Base-by-base conservation (phyloP, 2,797 vertebrate species). In the Sebastolobus alascanus region DNA sequence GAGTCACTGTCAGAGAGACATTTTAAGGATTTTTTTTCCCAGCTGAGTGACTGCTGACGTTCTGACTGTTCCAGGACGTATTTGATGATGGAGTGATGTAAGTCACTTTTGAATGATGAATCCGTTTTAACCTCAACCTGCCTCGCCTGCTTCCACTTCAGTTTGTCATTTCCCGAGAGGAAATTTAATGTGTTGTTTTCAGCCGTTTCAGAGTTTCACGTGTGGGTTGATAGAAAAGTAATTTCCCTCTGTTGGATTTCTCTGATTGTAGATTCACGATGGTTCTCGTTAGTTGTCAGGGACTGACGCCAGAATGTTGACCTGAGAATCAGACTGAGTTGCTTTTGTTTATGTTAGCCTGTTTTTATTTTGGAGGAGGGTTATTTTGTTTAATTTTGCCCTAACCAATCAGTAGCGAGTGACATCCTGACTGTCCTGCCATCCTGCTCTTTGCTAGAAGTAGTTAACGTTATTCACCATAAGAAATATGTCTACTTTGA, bases 41-140 rank as follows among this genome's bases (percentile, higher is more conserved):
- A 33, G 55, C 68, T 16, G 27, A 66, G 37, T 1, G 35, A 14
- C 18, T 4, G 58, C 73, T 52, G 56, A 58, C 58, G 13, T 56
- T 74, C 55, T 55, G 10, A 52, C 18, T 52, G 50, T n/a, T 52
- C 54, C 58, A 54, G 61, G 68, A 33, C 12, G 18, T 16, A 6
- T 68, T 46, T 59, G n/a, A 25, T 50, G 68, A 75, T 31, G 18
- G 63, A 75, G 29, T 20, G 22, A 68, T 71, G 35, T 54, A 31
- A 61, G 60, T 65, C 46, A 22, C 56, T 70, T 59, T 35, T 52
- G 31, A 65, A 35, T 25, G 63, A 69, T 58, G 38, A 71, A 58
- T 69, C 69, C 1, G 33, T 69, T 84, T 50, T 18, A 43, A 59
- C 52, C 8, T 73, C 27, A 1, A 66, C 56, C 69, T 52, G 35